Percentiles rank a stretch among this genome's conserved stretches.
These are phyloP conservation scores for Linnaemya vulpina DNA, from an alignment of 2,888 invertebrate genomes.

Conservation along the genomic window DNA sequence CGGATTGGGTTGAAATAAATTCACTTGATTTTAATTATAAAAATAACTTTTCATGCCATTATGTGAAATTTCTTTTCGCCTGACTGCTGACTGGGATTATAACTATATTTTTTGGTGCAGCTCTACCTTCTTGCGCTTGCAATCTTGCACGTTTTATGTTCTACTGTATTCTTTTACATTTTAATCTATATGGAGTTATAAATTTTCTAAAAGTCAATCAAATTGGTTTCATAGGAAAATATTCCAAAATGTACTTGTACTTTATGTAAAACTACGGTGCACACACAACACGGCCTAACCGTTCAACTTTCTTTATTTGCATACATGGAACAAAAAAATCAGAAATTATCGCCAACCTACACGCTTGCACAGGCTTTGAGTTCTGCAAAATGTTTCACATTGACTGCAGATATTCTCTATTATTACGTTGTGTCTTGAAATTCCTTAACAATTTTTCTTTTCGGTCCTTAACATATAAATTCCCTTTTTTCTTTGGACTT, in stretches of 20 bases:
- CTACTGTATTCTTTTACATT: neutral
- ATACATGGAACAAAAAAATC: neutral
- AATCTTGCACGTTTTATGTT: too few relatives aligned
- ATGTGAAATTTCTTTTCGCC: too few relatives aligned
- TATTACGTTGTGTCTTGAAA: constrained; percentile 61
- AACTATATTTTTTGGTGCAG: too few relatives aligned
- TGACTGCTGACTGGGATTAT: too few relatives aligned
- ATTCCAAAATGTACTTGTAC: neutral
- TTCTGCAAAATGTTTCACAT: constrained; percentile 64
- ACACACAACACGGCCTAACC: too few relatives aligned
- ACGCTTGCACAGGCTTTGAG: constrained; percentile 31
- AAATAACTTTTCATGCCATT: too few relatives aligned
- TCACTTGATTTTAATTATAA: too few relatives aligned
- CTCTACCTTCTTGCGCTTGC: too few relatives aligned
- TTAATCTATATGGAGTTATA: neutral
- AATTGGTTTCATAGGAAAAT: neutral
- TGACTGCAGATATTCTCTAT: constrained; percentile 75
- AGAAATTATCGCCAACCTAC: constrained; percentile 1
- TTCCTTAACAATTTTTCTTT: constrained; percentile 53
- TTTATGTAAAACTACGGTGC: neutral
- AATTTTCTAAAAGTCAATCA: neutral
- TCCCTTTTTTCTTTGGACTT: constrained; percentile 26
- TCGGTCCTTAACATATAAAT: constrained; percentile 28
- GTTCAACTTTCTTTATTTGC: constrained; percentile 8
- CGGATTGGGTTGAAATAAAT: too few relatives aligned